These are phyloP conservation scores for Bugula neritina DNA, from an alignment of 2,888 invertebrate genomes.

Conservation along the genomic window DNA sequence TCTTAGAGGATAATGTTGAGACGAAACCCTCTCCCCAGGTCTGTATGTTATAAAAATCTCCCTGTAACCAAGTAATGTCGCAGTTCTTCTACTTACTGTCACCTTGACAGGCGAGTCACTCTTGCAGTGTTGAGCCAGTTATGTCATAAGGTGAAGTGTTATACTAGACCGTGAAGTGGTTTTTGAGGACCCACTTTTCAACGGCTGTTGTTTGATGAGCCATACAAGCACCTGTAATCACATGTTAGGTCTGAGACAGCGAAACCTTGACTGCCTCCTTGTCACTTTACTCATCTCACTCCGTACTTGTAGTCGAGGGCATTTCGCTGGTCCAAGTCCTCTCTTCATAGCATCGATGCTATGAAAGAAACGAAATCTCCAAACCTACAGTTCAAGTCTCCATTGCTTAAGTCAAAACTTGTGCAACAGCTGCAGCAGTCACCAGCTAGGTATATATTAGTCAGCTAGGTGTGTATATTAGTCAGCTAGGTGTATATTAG, in stretches of 20 bases:
- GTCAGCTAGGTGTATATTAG: no score
- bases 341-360: background rate
- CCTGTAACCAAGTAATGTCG: no score
- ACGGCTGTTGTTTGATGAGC: no score
- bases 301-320: background rate
- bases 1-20: background rate
- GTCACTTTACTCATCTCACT: background rate
- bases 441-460: background rate
- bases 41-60: no score
- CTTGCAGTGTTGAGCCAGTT: background rate
- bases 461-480: no score
- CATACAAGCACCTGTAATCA: no score
- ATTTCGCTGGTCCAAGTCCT: slow-evolving; percentile 23
- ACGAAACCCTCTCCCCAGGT: background rate
- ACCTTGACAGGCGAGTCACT: no score
- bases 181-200: background rate
- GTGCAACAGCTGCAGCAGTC: background rate
- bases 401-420: slow-evolving; percentile 2
- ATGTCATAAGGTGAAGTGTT: background rate
- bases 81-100: no score
- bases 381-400: slow-evolving; percentile 17
- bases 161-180: background rate
- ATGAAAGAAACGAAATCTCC: background rate
- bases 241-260: background rate
- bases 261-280: no score